These are phyloP conservation scores for Dendroctonus ponderosae DNA, from an alignment of 1,140 invertebrate species.

Conservation along the genomic window DNA sequence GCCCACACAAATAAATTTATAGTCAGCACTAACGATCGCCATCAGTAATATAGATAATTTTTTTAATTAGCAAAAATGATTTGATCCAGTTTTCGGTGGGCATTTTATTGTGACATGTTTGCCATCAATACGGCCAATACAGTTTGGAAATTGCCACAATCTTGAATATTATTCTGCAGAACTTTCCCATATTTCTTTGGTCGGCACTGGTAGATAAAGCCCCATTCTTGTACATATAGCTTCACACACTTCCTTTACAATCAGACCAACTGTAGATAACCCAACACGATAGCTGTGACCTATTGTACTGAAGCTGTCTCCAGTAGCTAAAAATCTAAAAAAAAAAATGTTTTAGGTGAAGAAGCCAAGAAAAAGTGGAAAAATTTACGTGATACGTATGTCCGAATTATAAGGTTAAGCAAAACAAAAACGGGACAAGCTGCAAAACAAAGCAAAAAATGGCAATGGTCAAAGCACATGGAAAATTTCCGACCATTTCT, in stretches of 20 bases:
- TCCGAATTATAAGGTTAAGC: conserved; percentile 9
- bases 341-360: conserved; percentile 24
- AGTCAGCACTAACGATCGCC: conserved; percentile 50
- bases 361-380: conserved; percentile 27
- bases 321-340: conserved; percentile 30
- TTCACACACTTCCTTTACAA: conserved; percentile 23
- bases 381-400: conserved; percentile 28
- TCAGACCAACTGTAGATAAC: conserved; percentile 15
- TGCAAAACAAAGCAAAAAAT: conserved; percentile 24
- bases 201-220: conserved; percentile 37
- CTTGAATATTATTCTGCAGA: conserved; percentile 39
- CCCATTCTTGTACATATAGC: conserved; percentile 7
- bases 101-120: conserved; percentile 52
- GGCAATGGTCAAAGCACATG: conserved; percentile 18
- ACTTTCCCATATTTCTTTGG: conserved; percentile 40
- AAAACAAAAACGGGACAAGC: conserved; percentile 30
- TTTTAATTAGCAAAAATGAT: conserved; percentile 51
- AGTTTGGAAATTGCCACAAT: conserved; percentile 47
- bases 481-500: conserved; percentile 20
- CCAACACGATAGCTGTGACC: conserved; percentile 25
- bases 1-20: conserved; percentile 51
- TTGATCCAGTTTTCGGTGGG: conserved; percentile 46
- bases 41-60: conserved; percentile 51
- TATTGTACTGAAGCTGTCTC: conserved; percentile 27
- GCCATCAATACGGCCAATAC: conserved; percentile 51